phyloP scores from a whole-genome alignment of 2,113 vertebrate species.

The Chaenogobius annularis region DNA sequence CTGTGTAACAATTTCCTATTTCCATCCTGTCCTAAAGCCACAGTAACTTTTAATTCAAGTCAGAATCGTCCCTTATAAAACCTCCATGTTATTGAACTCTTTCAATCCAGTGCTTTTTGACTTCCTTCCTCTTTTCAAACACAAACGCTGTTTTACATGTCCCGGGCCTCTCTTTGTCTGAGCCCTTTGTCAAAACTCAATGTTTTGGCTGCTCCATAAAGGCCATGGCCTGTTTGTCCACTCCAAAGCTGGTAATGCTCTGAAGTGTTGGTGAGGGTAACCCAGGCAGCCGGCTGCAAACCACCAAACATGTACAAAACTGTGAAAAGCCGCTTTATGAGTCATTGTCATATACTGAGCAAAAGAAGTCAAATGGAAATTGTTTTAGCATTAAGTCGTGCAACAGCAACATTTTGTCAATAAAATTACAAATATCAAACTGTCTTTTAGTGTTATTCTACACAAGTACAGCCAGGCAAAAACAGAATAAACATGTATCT shows the following conservation, averaged over 20 bases:
- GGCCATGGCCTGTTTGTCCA: constrained; percentile 12
- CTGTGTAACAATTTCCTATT: background rate
- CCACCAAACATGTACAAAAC: constrained; percentile 28
- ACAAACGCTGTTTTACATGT: constrained; percentile 13
- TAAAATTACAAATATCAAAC: background rate
- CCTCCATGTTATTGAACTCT: constrained; percentile 18
- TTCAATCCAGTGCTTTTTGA: constrained; percentile 22
- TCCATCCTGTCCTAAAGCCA: constrained; percentile 17
- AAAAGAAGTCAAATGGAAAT: background rate
- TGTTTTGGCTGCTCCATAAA: constrained; percentile 27
- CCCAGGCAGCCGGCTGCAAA: constrained; percentile 21
- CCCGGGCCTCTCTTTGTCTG: constrained; percentile 15
- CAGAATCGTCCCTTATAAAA: constrained; percentile 41
- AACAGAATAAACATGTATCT: background rate
- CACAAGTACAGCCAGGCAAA: background rate
- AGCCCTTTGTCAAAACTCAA: constrained; percentile 16
- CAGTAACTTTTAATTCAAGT: constrained; percentile 49
- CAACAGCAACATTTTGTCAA: too few relatives aligned
- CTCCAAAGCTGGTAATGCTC: constrained; percentile 37
- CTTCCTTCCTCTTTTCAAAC: constrained; percentile 42
- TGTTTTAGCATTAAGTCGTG: background rate
- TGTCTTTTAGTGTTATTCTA: background rate
- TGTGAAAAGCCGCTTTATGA: constrained; percentile 33
- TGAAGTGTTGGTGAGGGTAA: constrained; percentile 39
- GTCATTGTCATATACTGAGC: constrained; percentile 13